These are phyloP conservation scores for Trachemys scripta DNA, from an alignment of 2,113 vertebrate genomes.

Conservation along the genomic window DNA sequence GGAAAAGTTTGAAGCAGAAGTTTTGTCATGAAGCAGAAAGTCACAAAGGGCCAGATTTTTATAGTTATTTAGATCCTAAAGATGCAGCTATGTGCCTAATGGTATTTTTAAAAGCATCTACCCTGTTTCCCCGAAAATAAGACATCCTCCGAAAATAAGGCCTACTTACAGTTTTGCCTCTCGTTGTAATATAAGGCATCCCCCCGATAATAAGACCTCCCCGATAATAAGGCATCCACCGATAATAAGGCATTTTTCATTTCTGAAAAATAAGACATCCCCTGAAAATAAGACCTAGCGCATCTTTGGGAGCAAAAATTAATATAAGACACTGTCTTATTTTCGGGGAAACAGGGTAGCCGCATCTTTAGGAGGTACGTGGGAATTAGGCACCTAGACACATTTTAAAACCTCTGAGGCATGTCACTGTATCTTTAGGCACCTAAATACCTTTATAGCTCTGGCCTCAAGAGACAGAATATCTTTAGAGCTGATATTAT, in stretches of 20 bases:
- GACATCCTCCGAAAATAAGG: no score
- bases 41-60: background rate
- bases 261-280: no score
- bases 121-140: no score
- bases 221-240: no score
- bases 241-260: no score
- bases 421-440: fast-evolving
- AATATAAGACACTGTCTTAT: no score
- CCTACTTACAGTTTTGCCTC: no score
- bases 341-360: no score
- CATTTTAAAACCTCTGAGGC: background rate
- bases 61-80: fast-evolving
- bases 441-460: background rate
- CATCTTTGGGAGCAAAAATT: no score
- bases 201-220: no score
- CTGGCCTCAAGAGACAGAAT: background rate
- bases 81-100: fast-evolving
- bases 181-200: no score
- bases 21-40: background rate
- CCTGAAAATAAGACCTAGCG: no score
- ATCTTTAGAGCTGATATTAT: fast-evolving
- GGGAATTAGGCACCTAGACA: background rate
- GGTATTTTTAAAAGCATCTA: background rate
- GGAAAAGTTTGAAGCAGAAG: background rate
- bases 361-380: background rate